Percentiles rank a stretch among this genome's conserved stretches.
Evolutionary conservation across 2,113 vertebrate species (phyloP).

Genomic region (Sterna hirundo): DNA sequence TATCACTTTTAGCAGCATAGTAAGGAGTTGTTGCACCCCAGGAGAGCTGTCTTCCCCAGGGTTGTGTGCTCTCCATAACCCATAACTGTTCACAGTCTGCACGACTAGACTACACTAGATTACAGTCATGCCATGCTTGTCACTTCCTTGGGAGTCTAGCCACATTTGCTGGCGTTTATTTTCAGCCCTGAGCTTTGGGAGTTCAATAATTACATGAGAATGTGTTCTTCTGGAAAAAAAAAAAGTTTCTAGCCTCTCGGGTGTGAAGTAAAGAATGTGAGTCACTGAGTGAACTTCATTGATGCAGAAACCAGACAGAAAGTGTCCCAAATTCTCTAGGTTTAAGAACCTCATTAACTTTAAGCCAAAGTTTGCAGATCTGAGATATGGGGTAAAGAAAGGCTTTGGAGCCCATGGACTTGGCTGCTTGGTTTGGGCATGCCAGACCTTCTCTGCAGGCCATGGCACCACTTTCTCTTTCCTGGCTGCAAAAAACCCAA

Average conservation of each 20-base stretch:
- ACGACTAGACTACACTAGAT: not conserved
- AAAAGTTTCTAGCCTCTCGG: constrained; percentile 29
- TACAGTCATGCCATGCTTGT: constrained; percentile 34
- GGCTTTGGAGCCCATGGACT: not conserved
- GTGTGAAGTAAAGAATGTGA: constrained; percentile 65
- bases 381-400: not conserved
- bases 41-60: not conserved
- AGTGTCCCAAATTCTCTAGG: constrained; percentile 2
- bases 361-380: not conserved
- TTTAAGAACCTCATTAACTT: constrained; percentile 13
- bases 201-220: constrained; percentile 55
- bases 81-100: not conserved
- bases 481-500: not conserved
- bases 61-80: not conserved
- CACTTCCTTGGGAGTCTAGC: constrained; percentile 50
- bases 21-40: not conserved
- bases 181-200: constrained; percentile 43
- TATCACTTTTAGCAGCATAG: not conserved
- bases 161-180: constrained; percentile 53
- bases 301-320: constrained; percentile 51
- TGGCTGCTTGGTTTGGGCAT: not conserved
- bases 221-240: not conserved
- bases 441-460: not conserved
- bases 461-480: not conserved
- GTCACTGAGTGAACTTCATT: constrained; percentile 54